Percentiles rank a stretch among this genome's conserved stretches.
Conservation (phyloP, 2,888 invertebrate genomes). For the Agrypnus murinus region DNA sequence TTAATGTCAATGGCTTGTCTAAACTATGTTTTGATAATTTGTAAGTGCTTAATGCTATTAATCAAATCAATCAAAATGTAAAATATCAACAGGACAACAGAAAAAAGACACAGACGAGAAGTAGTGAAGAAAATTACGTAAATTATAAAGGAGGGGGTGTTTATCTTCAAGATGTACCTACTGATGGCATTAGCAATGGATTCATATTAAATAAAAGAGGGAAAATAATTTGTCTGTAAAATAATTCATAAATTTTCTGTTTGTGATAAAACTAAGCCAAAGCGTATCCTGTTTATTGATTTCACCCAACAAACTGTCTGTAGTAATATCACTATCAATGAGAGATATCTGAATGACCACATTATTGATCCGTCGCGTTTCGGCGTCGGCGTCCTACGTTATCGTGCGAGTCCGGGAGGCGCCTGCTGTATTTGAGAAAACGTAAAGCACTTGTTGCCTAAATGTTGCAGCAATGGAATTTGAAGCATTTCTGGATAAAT, state of each 20-base stretch:
- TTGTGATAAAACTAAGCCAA: slow-evolving; percentile 6
- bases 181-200: too few species aligned
- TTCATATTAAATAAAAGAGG: too few species aligned
- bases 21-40: too few species aligned
- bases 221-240: too few species aligned
- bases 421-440: slow-evolving; percentile 43
- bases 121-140: too few species aligned
- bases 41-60: too few species aligned
- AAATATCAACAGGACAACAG: too few species aligned
- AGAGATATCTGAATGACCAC: slow-evolving; percentile 46
- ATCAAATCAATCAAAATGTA: too few species aligned
- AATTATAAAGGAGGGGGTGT: too few species aligned
- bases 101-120: too few species aligned
- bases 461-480: slow-evolving; percentile 1
- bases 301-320: slow-evolving; percentile 18
- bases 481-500: background rate
- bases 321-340: slow-evolving; percentile 47
- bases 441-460: slow-evolving; percentile 59
- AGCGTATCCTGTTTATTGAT: slow-evolving; percentile 21
- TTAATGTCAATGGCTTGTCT: too few species aligned
- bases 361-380: slow-evolving; percentile 61
- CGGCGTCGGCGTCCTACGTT: slow-evolving; percentile 56
- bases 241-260: background rate
- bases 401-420: slow-evolving; percentile 58
- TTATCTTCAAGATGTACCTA: too few species aligned